phyloP scores from a whole-genome alignment of 2,888 invertebrate species.

The Amiota mariae region DNA sequence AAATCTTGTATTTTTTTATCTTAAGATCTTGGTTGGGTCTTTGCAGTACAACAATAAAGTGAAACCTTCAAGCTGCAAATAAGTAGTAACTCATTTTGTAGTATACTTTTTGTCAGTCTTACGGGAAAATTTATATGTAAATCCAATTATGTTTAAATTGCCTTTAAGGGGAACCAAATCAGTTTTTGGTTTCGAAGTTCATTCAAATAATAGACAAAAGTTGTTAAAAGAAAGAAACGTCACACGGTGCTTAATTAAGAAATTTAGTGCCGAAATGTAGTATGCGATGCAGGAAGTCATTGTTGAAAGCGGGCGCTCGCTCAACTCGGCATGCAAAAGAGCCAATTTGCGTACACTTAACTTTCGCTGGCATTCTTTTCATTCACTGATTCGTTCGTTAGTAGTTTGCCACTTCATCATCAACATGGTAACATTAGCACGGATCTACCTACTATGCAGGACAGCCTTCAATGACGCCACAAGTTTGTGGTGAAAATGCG shows the following conservation, averaged over 20 bases:
- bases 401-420: background rate
- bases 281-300: background rate
- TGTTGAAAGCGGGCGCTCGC: background rate
- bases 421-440: background rate
- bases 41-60: too few species aligned
- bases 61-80: too few species aligned
- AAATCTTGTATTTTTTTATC: too few species aligned
- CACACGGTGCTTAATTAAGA: background rate
- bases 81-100: too few species aligned
- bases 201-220: too few species aligned
- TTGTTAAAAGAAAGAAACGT: too few species aligned
- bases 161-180: too few species aligned
- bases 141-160: too few species aligned
- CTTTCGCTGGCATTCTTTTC: background rate
- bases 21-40: too few species aligned
- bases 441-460: background rate
- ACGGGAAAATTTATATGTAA: too few species aligned
- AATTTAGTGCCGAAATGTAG: background rate
- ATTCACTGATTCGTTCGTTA: background rate
- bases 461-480: slow-evolving; percentile 9
- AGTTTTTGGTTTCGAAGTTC: too few species aligned
- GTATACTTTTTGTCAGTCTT: too few species aligned
- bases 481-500: slow-evolving; percentile 48
- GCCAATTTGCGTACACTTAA: slow-evolving; percentile 17
- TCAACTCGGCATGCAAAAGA: background rate